phyloP scores from a whole-genome alignment of 2,797 vertebrate species.

The Hydrophis major region DNA sequence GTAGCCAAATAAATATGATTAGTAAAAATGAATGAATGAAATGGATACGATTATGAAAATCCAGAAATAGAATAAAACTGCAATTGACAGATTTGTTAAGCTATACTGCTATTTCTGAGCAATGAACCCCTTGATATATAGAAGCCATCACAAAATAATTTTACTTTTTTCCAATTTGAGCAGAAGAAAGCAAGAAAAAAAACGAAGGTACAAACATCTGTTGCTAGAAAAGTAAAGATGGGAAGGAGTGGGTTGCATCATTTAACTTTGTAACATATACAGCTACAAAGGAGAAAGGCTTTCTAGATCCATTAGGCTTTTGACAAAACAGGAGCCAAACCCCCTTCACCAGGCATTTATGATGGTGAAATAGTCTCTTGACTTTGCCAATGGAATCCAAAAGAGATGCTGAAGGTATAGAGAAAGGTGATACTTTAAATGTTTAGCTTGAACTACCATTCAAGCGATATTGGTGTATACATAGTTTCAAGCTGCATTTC shows the following conservation, averaged over 20 bases:
- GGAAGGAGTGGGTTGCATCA: neutral
- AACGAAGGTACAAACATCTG: neutral
- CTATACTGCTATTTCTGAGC: neutral
- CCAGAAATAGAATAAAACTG: neutral
- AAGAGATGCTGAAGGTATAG: neutral
- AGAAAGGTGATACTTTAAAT: neutral
- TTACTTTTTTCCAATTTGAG: neutral
- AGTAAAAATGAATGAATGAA: neutral
- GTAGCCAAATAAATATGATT: neutral
- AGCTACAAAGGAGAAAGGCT: neutral
- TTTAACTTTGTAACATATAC: neutral
- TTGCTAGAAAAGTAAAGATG: neutral
- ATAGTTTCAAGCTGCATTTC: neutral
- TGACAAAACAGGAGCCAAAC: neutral
- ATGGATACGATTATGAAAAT: neutral
- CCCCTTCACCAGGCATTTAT: neutral
- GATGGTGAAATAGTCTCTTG: neutral
- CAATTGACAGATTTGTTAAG: neutral
- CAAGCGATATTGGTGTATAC: neutral
- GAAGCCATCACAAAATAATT: neutral
- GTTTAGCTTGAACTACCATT: neutral
- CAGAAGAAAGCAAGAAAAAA: neutral
- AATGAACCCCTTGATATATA: neutral
- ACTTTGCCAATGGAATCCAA: neutral
- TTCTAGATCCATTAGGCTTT: neutral